Conservation (phyloP, 2,113 vertebrate species). For the Anguilla rostrata region DNA sequence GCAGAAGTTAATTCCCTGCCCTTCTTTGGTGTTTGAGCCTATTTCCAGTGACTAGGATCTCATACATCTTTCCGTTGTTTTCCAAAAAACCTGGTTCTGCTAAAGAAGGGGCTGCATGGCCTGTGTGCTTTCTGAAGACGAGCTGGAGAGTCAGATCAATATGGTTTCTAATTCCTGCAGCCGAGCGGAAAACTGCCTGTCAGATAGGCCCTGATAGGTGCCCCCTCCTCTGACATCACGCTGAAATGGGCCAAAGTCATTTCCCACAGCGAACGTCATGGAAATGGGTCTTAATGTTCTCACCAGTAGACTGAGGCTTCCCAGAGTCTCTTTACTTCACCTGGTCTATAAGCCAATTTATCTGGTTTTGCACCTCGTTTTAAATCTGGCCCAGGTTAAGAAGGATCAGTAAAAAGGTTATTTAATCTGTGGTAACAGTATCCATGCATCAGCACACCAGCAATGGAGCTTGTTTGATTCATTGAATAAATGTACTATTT, state of each 20-base stretch:
- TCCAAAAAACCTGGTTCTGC: not conserved
- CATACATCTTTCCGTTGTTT: not conserved
- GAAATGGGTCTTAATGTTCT: not conserved
- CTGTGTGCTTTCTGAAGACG: not conserved
- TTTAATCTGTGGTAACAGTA: not conserved
- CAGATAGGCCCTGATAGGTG: not conserved
- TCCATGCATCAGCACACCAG: not conserved
- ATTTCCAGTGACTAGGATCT: not conserved
- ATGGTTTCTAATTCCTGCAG: not conserved
- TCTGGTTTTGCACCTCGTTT: not conserved
- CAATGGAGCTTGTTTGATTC: not conserved
- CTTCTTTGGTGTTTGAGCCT: not conserved
- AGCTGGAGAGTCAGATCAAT: not conserved
- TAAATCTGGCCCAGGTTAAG: not conserved
- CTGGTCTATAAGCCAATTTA: not conserved
- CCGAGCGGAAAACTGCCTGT: not conserved
- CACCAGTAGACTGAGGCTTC: not conserved
- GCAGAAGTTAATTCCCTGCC: not conserved
- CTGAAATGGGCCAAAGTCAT: constrained; percentile 21
- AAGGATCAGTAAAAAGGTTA: not conserved
- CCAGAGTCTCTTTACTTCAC: not conserved
- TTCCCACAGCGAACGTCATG: not conserved
- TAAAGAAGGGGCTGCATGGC: not conserved
- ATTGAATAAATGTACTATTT: constrained; percentile 17
- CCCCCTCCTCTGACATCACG: constrained; percentile 1